A percentile compares a stretch with the other conserved stretches of the same genome.
These are phyloP conservation scores for Vicugna pacos DNA, from an alignment of 2,113 vertebrate species.

Conservation along the genomic window DNA sequence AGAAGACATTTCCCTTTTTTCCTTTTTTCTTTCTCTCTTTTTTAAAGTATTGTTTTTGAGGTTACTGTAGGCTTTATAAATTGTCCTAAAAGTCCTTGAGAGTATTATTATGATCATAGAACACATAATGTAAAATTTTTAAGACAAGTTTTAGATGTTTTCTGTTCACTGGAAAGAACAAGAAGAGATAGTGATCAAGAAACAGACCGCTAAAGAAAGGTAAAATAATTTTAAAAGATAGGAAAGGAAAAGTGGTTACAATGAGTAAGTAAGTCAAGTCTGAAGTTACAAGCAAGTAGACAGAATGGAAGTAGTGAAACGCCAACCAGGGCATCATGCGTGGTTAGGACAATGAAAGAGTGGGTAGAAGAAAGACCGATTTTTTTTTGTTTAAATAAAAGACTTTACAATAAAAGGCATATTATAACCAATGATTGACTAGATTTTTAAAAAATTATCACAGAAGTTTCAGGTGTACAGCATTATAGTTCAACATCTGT, in stretches of 20 bases:
- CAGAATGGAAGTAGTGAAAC: neutral
- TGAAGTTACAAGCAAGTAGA: neutral
- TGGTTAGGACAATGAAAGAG: neutral
- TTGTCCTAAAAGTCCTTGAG: conserved; percentile 9
- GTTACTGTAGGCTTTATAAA: conserved; percentile 41
- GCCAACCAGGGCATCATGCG: neutral
- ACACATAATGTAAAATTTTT: neutral
- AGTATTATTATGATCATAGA: neutral
- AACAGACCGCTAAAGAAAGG: neutral
- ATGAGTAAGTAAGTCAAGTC: neutral
- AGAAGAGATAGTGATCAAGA: neutral
- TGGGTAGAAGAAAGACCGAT: neutral
- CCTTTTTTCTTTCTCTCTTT: neutral
- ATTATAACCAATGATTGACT: neutral
- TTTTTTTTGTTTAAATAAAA: neutral
- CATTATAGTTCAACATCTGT: neutral
- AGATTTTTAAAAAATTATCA: neutral
- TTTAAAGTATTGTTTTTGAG: conserved; percentile 16
- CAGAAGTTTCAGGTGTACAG: neutral
- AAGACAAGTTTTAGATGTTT: conserved; percentile 31
- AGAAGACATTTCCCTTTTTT: neutral
- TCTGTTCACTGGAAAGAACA: conserved; percentile 18
- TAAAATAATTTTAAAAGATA: neutral
- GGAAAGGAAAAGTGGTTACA: neutral
- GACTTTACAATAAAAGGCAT: conserved; percentile 38